Percentiles rank a stretch among this genome's conserved stretches.
Conservation (phyloP, 2,888 invertebrate species). For the Melipona bicolor region DNA sequence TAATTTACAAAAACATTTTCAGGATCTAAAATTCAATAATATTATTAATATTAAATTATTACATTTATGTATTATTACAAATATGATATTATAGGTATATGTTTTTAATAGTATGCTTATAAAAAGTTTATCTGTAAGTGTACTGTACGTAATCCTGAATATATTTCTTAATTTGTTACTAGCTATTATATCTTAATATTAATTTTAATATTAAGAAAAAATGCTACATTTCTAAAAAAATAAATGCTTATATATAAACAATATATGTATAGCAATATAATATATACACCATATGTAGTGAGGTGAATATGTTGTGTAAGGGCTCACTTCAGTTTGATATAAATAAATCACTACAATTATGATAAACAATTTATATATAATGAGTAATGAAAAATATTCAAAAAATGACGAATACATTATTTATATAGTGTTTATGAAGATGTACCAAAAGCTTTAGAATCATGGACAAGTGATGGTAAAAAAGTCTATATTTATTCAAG, state of each 20-base stretch:
- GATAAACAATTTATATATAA: constrained; percentile 9
- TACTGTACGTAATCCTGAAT: not conserved
- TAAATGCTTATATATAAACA: constrained; percentile 8
- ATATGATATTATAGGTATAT: not conserved
- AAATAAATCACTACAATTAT: constrained; percentile 19
- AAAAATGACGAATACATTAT: constrained; percentile 31
- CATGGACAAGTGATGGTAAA: constrained; percentile 89
- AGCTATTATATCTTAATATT: not conserved
- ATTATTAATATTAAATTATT: not conserved
- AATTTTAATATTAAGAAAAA: not conserved
- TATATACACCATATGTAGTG: constrained; percentile 29
- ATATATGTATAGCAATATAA: not conserved
- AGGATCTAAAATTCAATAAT: not conserved
- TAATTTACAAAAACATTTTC: constrained; percentile 1
- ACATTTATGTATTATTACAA: not conserved
- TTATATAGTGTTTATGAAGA: constrained; percentile 93
- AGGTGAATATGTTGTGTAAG: constrained; percentile 66
- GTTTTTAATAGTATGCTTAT: constrained; percentile 12
- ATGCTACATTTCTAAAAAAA: constrained; percentile 4
- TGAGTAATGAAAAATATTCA: not conserved
- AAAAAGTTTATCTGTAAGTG: constrained; percentile 33
- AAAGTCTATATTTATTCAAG: constrained; percentile 95
- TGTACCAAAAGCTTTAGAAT: constrained; percentile 90
- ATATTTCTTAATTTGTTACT: not conserved
- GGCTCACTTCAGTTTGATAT: constrained; percentile 65